phyloP scores from a whole-genome alignment of 1,140 invertebrate genomes.

The Papilio aristodemus region DNA sequence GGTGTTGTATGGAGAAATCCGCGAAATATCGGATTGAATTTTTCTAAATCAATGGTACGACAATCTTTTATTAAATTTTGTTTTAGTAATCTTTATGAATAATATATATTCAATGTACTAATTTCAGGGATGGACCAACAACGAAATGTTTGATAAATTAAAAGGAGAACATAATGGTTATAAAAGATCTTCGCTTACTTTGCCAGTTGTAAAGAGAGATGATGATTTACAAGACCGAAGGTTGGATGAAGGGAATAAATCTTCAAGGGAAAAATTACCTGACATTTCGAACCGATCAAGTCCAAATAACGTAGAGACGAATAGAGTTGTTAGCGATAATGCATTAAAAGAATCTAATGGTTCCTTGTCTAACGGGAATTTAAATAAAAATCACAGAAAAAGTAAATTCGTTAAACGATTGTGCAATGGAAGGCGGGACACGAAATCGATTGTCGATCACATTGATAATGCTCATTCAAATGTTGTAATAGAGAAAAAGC shows the following conservation, averaged over 20 bases:
- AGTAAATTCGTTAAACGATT: conserved; percentile 63
- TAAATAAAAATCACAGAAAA: conserved; percentile 53
- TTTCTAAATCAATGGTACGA: conserved; percentile 85
- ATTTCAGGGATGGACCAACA: conserved; percentile 74
- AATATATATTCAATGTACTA: conserved; percentile 15
- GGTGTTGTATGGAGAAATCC: conserved; percentile 84
- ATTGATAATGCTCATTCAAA: conserved; percentile 37
- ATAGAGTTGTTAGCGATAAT: conserved; percentile 39
- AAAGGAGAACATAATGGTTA: conserved; percentile 55
- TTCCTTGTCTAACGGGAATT: conserved; percentile 40
- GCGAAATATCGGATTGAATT: conserved; percentile 82
- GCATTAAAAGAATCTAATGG: conserved; percentile 38
- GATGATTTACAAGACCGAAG: conserved; percentile 52
- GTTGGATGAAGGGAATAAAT: conserved; percentile 55
- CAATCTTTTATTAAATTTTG: no score
- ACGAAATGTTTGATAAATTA: conserved; percentile 68
- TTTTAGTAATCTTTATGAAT: no score
- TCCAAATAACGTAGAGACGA: conserved; percentile 37
- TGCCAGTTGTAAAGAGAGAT: conserved; percentile 74
- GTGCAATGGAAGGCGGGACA: conserved; percentile 58
- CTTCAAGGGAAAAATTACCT: conserved; percentile 60
- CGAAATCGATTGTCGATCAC: conserved; percentile 44
- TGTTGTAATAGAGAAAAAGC: conserved; percentile 57
- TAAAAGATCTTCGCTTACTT: conserved; percentile 72
- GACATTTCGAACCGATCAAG: conserved; percentile 50